These are phyloP conservation scores for Tetramorium alpestre DNA, from an alignment of 1,140 invertebrate genomes.

Conservation along the genomic window DNA sequence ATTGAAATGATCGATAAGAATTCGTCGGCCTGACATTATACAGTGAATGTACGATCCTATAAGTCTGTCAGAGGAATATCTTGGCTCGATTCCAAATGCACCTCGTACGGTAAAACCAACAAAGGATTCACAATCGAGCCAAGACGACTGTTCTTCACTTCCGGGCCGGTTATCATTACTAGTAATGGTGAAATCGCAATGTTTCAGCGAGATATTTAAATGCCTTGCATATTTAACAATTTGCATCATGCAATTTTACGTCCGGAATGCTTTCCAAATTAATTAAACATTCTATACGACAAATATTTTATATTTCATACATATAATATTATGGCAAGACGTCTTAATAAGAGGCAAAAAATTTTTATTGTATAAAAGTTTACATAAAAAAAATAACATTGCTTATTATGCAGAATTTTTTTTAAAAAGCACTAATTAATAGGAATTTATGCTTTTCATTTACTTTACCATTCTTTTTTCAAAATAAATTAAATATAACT, in stretches of 20 bases:
- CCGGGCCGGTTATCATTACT: neutral
- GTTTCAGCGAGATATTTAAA: constrained; percentile 29
- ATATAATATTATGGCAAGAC: neutral
- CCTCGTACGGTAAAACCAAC: constrained; percentile 40
- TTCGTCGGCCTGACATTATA: constrained; percentile 39
- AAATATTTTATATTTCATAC: no score
- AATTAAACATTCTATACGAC: neutral
- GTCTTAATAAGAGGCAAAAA: neutral
- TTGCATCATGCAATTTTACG: neutral
- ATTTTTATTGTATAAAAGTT: neutral
- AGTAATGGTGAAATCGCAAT: constrained; percentile 22
- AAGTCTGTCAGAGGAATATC: constrained; percentile 42
- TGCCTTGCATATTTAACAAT: constrained; percentile 9
- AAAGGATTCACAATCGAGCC: constrained; percentile 32
- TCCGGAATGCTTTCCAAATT: neutral
- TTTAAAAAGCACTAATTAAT: neutral
- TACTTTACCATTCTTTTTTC: neutral
- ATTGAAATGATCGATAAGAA: constrained; percentile 51
- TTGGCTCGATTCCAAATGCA: constrained; percentile 55
- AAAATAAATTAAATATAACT: neutral
- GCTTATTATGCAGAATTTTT: neutral
- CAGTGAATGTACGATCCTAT: constrained; percentile 12
- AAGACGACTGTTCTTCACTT: constrained; percentile 24
- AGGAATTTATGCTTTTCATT: neutral
- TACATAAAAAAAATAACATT: neutral